Percentiles rank a stretch among this genome's conserved stretches.
Evolutionary conservation across 2,797 vertebrate genomes (phyloP).

Genomic region (Botia almorhae): DNA sequence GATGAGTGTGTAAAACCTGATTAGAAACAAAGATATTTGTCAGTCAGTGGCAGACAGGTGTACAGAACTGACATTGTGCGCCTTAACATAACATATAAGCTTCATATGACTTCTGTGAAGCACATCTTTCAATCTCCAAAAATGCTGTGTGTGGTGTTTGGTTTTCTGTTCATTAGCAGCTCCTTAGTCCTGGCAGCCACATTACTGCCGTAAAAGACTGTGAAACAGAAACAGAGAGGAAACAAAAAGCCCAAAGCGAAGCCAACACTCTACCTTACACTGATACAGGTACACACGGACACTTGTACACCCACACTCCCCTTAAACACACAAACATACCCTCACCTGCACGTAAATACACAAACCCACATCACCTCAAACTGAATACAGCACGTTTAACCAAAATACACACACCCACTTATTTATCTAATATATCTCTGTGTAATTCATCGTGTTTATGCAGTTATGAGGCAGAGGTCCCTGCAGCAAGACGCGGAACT

Average conservation of each 20-base stretch:
- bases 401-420: not conserved
- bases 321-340: not conserved
- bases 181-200: constrained; percentile 22
- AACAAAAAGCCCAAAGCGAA: not conserved
- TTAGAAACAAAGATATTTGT: not conserved
- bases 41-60: too few relatives aligned
- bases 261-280: not conserved
- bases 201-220: constrained; percentile 14
- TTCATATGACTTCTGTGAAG: not conserved
- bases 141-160: not conserved
- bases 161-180: constrained; percentile 20
- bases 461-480: constrained; percentile 18
- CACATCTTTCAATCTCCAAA: not conserved
- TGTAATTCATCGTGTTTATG: constrained; percentile 1
- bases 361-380: constrained; percentile 7
- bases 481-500: not conserved
- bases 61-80: too few relatives aligned
- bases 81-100: too few relatives aligned
- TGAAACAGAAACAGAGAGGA: not conserved
- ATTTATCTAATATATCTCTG: too few relatives aligned
- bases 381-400: not conserved
- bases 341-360: not conserved
- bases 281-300: constrained; percentile 23
- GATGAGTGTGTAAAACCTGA: too few relatives aligned
- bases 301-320: constrained; percentile 3